Conservation (phyloP, 2,113 vertebrate species). For the Brachyhypopomus gauderio region DNA sequence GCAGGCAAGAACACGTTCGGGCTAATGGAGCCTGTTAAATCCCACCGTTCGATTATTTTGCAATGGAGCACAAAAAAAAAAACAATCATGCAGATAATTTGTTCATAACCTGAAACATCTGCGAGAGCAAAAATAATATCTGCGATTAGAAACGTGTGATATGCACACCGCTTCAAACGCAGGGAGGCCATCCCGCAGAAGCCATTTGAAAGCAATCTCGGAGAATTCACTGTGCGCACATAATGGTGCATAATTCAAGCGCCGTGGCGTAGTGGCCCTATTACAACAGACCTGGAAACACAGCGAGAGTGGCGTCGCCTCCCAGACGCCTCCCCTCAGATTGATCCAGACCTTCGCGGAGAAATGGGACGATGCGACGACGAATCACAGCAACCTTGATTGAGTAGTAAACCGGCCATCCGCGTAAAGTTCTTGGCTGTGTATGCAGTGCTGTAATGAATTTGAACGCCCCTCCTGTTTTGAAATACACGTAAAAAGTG, state of each 20-base stretch:
- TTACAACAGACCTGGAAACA: constrained; percentile 20
- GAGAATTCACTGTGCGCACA: not conserved
- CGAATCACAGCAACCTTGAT: constrained; percentile 63
- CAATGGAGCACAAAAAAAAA: constrained; percentile 36
- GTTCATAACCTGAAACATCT: constrained; percentile 51
- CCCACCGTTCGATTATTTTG: constrained; percentile 45
- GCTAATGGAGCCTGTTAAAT: constrained; percentile 42
- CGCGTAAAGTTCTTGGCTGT: constrained; percentile 53
- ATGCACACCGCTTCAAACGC: constrained; percentile 7
- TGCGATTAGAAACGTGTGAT: constrained; percentile 34
- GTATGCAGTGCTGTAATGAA: constrained; percentile 62
- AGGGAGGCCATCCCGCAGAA: constrained; percentile 14
- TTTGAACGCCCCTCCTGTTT: constrained; percentile 58
- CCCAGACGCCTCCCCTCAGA: constrained; percentile 45
- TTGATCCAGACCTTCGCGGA: constrained; percentile 45
- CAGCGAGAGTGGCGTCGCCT: constrained; percentile 47
- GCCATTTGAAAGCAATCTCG: constrained; percentile 24
- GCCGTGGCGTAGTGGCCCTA: not conserved
- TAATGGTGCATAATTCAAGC: constrained; percentile 18
- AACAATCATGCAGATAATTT: constrained; percentile 50
- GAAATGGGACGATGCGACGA: constrained; percentile 55
- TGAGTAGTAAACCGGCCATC: constrained; percentile 60
- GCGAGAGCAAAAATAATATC: constrained; percentile 46
- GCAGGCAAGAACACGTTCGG: constrained; percentile 36
- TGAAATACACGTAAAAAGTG: constrained; percentile 54